A percentile compares a stretch with the other conserved stretches of the same genome.
These are phyloP conservation scores for Brassicogethes aeneus DNA, from an alignment of 2,888 invertebrate species.

Conservation along the genomic window DNA sequence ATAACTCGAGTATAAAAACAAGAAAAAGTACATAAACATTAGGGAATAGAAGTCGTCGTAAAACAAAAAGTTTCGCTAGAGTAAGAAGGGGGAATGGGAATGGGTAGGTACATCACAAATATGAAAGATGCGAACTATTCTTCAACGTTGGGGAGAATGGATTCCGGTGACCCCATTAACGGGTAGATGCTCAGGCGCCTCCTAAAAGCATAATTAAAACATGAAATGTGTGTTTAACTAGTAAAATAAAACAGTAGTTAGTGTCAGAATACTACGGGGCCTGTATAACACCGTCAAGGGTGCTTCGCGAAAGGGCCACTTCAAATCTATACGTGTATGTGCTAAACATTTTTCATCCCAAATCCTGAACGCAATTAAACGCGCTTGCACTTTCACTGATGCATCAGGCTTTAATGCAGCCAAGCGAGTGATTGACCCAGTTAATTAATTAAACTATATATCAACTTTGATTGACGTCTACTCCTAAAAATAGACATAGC, in stretches of 20 bases:
- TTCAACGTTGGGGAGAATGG: constrained; percentile 11
- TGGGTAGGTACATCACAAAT: constrained; percentile 22
- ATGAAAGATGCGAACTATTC: constrained; percentile 27
- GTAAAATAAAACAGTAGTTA: constrained; percentile 31
- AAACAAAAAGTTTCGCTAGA: constrained; percentile 23
- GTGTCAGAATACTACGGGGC: constrained; percentile 9
- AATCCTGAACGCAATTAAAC: background rate
- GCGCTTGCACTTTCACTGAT: background rate
- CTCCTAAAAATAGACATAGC: background rate
- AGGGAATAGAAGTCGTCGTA: constrained; percentile 23
- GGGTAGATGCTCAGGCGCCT: constrained; percentile 24
- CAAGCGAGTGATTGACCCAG: background rate
- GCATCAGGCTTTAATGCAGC: background rate
- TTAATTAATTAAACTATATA: background rate
- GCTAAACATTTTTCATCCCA: background rate
- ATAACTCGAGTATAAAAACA: background rate
- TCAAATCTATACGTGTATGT: background rate
- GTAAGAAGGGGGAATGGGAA: constrained; percentile 14
- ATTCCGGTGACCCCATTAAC: constrained; percentile 29
- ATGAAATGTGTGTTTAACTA: constrained; percentile 36
- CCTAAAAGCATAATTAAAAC: constrained; percentile 38
- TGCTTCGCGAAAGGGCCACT: background rate
- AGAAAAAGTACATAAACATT: constrained; percentile 19
- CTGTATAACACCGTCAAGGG: constrained; percentile 7
- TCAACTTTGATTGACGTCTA: background rate